Base-by-base conservation (phyloP, 1,140 invertebrate species). In the Lysiphlebus fabarum region DNA sequence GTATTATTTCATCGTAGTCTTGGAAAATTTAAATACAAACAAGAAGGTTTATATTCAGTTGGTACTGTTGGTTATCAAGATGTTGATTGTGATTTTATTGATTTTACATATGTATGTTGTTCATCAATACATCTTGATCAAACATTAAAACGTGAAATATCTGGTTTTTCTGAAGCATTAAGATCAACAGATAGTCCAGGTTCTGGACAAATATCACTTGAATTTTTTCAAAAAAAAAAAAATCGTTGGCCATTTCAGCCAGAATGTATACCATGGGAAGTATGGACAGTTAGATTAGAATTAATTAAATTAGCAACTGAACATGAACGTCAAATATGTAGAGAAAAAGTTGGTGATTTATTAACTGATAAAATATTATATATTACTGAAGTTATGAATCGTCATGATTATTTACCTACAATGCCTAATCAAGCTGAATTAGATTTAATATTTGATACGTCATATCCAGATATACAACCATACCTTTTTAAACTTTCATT, bases 81-180 rank as follows among this genome's bases (percentile, higher is more conserved):
- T 81, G 91, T 97, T 8, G 92, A 96, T 72, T 98, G 96, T 82
- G 92, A 98, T 80, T 97, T 96, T 74, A 92, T 99, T 63, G 95
- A 98, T 79, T 91, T 97, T 68, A 97, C 95, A 36, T 98, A 98
- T 78, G 95, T 96, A 1, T 93, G 93, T 75, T 95, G 93, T 79
- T 88, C 91, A 51, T 96, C 93, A 3, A 81, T 86, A 4, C 84
- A 84, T 49, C 81, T 98, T 2, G 87, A 90, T 50, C 81, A 85
- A 42, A 85, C 81, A 43, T 79, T 98, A 6, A 91, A 90, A 67
- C 82, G 85, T 53, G 91, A 95, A 70, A 91, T 97, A 57, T 87
- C 87, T 44, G 82, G 85, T 12, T 98, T 98, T 77, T 91, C 91
- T 47, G 90, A 95, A 69, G 86, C 89, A 37, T 77, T 97, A 40